Base-by-base conservation (phyloP, 2,888 invertebrate genomes). In the Onthophagus sagittarius region DNA sequence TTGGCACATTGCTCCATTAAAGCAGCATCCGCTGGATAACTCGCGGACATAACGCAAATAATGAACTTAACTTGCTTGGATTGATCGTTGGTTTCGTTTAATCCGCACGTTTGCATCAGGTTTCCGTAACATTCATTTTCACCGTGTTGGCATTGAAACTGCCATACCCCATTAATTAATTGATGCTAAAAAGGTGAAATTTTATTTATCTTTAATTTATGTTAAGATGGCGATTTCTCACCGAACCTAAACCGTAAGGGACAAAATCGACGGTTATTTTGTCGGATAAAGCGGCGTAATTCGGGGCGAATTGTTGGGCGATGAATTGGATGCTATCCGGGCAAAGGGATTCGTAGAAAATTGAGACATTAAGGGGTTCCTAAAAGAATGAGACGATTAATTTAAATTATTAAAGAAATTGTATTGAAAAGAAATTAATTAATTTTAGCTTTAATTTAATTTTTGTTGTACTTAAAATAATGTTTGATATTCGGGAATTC, bases 171-270 rank as follows among this genome's bases (percentile, higher is more conserved):
- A 73, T 79, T 75, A 62, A 72, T 74, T 72, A 73, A 53, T 9
- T 14, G 69, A 23, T 75, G 74, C 73, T 74, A 23, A 23, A 23
- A 23, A 23, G 3, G 1, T 23, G 3, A 23, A 23, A 23, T 23
- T 23, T 23, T 1, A 23, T 23, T 23, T 23, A 23, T 2, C 3
- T 23, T 23, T 23, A 23, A 23, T 23, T 23, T 23, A 23, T 23
- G 3, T 1, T 23, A 23, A 23, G 3, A n/a, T 15, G 7, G 39
- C 53, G 32, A 75, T 74, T 39, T 81, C 85, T 84, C 81, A 88
- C 88, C 74, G 77, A 78, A 0, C 88, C 87, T 79, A 88, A 88
- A 75, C 89, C 89, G 76, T 86, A 89, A 0, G 89, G 88, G 9
- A 88, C 78, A 13, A 87, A 83, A 32, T 83, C 84, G 0, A 79